Evolutionary conservation across 1,140 invertebrate species (phyloP), one percentile per base, ranked within the genome.

Genomic region (Drosophila tsacasi): DNA sequence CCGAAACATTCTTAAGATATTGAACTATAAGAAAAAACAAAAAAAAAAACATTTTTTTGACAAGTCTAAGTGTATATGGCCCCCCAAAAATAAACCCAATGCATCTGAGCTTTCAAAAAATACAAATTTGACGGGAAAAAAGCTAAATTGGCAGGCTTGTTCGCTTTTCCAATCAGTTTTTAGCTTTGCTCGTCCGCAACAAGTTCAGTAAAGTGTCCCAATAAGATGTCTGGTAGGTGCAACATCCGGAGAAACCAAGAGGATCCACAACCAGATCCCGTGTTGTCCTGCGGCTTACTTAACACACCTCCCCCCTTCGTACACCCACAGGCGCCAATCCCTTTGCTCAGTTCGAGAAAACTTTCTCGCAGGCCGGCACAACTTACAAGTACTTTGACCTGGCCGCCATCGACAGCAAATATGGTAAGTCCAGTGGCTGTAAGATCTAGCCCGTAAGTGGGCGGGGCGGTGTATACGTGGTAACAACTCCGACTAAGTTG

Each of bases 351-450:
- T 93, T 95, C 27, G 79, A 97, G 60, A 97, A 97, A 91, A 94
- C 94, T 3, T 91, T 98, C 30, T 93, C 94, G 5, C 92, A 97
- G 32, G 94, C 94, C 74, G 96, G 95, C 1, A 95, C 95, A 49
- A 93, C 95, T 3, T 97, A 95, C 82, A 95, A 95, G 66, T 98
- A 96, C 91, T 98, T 95, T 93, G 96, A 98, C 93, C 81, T 98
- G 35, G 85, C 94, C 30, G 81, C 93, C 49, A 93, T 97, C 92
- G 95, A 96, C 84, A 91, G 94, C 66, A 95, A 96, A 94, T 98
- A 97, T 95, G 95, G 97, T 98, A 94, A 95, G 97, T 98, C 94
- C 94, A 95, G 94, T 84, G 46, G 23, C 21, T 39, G 15, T 27
- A 27, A 40, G 52, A 35, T 73, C 23, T 25, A 1, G 15, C 32